Conservation (phyloP, 1,140 invertebrate genomes). For the Pomacea maculata region DNA sequence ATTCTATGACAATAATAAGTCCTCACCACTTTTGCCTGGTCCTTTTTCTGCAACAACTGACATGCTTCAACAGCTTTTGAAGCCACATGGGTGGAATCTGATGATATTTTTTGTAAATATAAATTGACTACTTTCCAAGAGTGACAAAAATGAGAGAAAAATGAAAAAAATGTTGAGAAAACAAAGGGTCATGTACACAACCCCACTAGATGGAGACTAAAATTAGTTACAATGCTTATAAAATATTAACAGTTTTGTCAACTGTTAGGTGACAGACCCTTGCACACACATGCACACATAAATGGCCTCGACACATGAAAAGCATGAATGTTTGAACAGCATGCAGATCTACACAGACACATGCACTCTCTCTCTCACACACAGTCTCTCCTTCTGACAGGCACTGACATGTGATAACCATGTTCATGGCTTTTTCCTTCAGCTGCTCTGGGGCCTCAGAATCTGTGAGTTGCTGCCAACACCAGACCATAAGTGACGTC, state of each 20-base stretch:
- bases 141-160: background rate
- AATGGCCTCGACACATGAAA: no score
- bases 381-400: background rate
- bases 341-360: no score
- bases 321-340: no score
- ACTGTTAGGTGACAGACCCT: no score
- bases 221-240: no score
- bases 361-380: background rate
- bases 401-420: conserved; percentile 15
- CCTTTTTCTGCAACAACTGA: conserved; percentile 41
- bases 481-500: conserved; percentile 58
- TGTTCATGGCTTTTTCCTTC: conserved; percentile 6
- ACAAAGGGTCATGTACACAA: background rate
- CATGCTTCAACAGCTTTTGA: conserved; percentile 50
- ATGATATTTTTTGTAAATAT: conserved; percentile 17
- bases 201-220: no score
- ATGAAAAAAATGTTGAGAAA: background rate
- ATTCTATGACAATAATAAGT: no score
- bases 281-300: no score
- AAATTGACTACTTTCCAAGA: background rate
- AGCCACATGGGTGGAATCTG: conserved; percentile 50
- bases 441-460: conserved; percentile 4
- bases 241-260: no score
- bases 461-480: conserved; percentile 49
- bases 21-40: conserved; percentile 36